Conservation (phyloP, 2,113 vertebrate species). For the Corapipo altera region DNA sequence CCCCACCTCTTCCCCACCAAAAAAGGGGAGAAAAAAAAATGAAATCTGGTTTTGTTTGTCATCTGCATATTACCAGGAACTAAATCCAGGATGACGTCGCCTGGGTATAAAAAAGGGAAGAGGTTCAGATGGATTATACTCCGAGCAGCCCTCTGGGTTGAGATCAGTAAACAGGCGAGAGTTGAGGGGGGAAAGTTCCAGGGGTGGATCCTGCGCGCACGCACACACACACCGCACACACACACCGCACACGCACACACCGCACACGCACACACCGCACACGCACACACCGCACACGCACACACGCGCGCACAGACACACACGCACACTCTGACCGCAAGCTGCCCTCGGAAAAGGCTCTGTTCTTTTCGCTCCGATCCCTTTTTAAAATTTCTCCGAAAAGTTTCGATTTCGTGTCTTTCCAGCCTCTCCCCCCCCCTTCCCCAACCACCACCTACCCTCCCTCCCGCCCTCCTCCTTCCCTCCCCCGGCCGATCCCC, state of each 20-base stretch:
- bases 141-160: conserved; percentile 68
- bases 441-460: not conserved
- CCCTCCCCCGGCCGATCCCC: conserved; percentile 7
- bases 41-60: conserved; percentile 82
- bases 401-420: conserved; percentile 29
- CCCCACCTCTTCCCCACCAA: conserved; percentile 28
- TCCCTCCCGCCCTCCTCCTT: not conserved
- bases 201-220: conserved; percentile 70
- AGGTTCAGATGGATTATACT: conserved; percentile 75
- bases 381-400: conserved; percentile 33
- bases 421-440: not conserved
- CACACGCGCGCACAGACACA: conserved; percentile 3
- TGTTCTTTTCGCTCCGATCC: not conserved
- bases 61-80: conserved; percentile 80
- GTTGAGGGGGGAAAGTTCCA: conserved; percentile 68
- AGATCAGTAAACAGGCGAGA: conserved; percentile 57
- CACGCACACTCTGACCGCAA: not conserved
- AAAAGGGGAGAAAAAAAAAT: conserved; percentile 60
- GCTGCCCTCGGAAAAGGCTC: conserved; percentile 23
- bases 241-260: not conserved
- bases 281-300: conserved; percentile 7
- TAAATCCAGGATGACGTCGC: conserved; percentile 90
- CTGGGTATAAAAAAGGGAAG: conserved; percentile 86
- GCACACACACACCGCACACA: conserved; percentile 13
- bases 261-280: too few relatives aligned